Evolutionary conservation across 2,113 vertebrate species (phyloP), one percentile per base, ranked within the genome.

Genomic region (Phasianus colchicus): DNA sequence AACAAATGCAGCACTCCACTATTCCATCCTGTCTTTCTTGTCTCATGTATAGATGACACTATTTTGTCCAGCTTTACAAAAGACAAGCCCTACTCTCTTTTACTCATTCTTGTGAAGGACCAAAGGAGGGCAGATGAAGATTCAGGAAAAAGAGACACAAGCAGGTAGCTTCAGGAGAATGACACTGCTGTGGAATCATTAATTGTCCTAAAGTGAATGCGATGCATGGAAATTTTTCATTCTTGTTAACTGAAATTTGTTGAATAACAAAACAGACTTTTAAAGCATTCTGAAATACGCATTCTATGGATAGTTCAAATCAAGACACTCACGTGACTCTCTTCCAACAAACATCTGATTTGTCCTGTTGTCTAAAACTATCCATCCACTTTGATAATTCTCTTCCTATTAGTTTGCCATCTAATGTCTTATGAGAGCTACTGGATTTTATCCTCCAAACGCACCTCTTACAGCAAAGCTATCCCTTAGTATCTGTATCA

Each of bases 1-100:
- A 52, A 79, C 36, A 76, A 75, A 43, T 1, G 22, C 0, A 0
- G 40, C 40, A 78, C 25, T 84, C 57, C 1, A 0, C 18, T 83
- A 20, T 36, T 65, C 48, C 50, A 9, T 72, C 50, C 36, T 60
- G 36, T 66, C 36, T 45, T 54, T 45, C 25, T 70, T 12, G 0
- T 54, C 64, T 67, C 71, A 42, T 36, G n/a, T 19, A 52, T 5
- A 61, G 38, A 48, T 25, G 20, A 40, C 18, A 5, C 11, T 17
- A 32, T 14, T 7, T 65, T 79, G 22, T 15, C 15, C 34, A 70
- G 38, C 1, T 83, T 81, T 85, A 63, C 27, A 8, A 61, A 76
- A 86, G 47, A 71, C 19, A 81, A 81, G 52, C 1, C 4, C 9
- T 38, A 34, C 30, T 69, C 29, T 30, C 9, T 52, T 74, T 42